Base-by-base conservation (phyloP, 2,113 vertebrate species). In the Muscicapa adusta region DNA sequence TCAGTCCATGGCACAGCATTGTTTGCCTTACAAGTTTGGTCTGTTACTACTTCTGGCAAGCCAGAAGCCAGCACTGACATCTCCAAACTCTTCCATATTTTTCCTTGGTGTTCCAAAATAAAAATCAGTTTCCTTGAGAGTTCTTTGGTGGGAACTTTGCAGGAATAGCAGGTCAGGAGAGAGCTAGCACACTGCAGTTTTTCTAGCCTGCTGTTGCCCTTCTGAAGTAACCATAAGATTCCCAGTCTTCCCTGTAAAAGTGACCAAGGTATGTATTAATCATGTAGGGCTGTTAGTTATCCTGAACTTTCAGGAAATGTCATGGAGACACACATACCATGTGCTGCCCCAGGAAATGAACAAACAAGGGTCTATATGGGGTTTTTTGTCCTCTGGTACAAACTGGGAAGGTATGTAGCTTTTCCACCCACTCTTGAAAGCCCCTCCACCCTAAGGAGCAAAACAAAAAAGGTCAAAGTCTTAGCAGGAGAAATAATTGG, bases 11-110 rank as follows among this genome's bases (percentile, higher is more conserved):
- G 72, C 40, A 17, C 61, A 80, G 82, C 71, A 95, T 82, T 96
- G 91, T 95, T 90, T 95, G 56, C 72, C 63, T 86, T 34, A 85
- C 57, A 43, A 93, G 82, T 81, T 67, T 90, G 90, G 95, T 93
- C 95, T 91, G 67, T 63, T 92, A 95, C 94, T 93, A 53, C 72
- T 95, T 71, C 82, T 94, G 93, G 85, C 78, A 93, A 90, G 60
- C 36, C 82, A n/a, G n/a, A n/a, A n/a, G n/a, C 43, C 88, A 93
- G 48, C 2, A 4, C 51, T 77, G 82, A 93, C 71, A 71, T 62
- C 88, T 83, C 61, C 63, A 71, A 95, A 85, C 28, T 74, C 82
- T 16, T 42, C 19, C 31, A 10, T 62, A 58, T 63, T 68, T 77
- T 81, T 14, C 12, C 19, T 43, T 6, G 1, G 36, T 73, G 34